These are phyloP conservation scores for Eueides isabella DNA, from an alignment of 1,140 invertebrate species.

Conservation along the genomic window DNA sequence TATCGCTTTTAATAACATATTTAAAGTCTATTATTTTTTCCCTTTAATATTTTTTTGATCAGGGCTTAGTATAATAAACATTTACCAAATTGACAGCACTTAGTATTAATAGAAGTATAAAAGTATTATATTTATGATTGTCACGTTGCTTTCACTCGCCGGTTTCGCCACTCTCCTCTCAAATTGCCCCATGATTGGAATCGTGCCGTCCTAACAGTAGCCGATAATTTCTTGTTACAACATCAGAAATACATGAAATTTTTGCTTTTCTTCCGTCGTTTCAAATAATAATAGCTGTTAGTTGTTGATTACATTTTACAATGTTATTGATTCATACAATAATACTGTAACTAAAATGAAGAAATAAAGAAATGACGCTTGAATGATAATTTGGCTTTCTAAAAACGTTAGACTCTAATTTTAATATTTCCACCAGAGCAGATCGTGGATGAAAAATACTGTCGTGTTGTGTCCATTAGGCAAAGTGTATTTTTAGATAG, in stretches of 20 bases:
- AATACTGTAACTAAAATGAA: constrained; percentile 23
- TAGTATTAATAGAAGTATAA: neutral
- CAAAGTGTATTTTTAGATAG: constrained; percentile 74
- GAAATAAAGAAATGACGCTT: constrained; percentile 40
- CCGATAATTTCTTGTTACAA: constrained; percentile 45
- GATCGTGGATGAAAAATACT: constrained; percentile 68
- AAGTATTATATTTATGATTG: constrained; percentile 32
- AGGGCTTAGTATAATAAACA: neutral
- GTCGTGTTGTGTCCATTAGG: constrained; percentile 75
- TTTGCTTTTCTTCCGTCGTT: neutral
- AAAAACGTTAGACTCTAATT: constrained; percentile 74
- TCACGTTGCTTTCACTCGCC: constrained; percentile 72
- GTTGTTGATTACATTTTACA: too few species aligned
- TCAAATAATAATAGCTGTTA: neutral
- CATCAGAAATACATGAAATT: constrained; percentile 14
- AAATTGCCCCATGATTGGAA: constrained; percentile 61
- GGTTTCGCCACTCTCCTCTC: constrained; percentile 72
- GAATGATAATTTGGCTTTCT: constrained; percentile 59
- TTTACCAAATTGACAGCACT: neutral
- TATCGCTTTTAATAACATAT: neutral
- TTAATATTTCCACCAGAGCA: constrained; percentile 69
- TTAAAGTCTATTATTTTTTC: too few species aligned
- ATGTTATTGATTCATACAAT: too few species aligned
- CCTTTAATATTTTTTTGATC: too few species aligned
- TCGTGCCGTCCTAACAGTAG: constrained; percentile 54